phyloP scores from a whole-genome alignment of 2,113 vertebrate species.

The Polypterus bichir region DNA sequence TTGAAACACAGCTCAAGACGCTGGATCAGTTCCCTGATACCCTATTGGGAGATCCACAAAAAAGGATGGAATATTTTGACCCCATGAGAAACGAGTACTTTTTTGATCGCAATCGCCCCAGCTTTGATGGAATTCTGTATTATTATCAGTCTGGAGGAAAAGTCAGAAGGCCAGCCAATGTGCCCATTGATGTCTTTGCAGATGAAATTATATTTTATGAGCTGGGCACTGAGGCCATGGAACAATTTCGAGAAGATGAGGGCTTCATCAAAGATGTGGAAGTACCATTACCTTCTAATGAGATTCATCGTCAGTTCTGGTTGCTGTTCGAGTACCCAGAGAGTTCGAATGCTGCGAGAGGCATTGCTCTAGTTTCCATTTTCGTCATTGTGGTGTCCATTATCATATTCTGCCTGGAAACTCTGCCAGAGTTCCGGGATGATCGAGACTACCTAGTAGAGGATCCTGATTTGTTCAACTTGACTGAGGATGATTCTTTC shows the following conservation, averaged over 20 bases:
- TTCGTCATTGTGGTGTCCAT: conserved; percentile 91
- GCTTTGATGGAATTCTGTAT: conserved; percentile 92
- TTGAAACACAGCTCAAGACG: conserved; percentile 83
- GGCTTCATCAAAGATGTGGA: conserved; percentile 86
- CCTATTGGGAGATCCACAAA: conserved; percentile 70
- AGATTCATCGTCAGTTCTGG: conserved; percentile 82
- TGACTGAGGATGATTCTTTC: conserved; percentile 20
- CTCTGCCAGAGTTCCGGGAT: conserved; percentile 83
- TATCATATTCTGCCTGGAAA: conserved; percentile 91
- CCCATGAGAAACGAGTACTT: conserved; percentile 96
- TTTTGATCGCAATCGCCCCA: conserved; percentile 87
- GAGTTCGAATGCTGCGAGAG: conserved; percentile 80
- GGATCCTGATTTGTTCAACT: conserved; percentile 35
- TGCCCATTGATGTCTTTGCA: conserved; percentile 81
- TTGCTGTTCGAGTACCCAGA: conserved; percentile 90
- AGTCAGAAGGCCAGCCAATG: conserved; percentile 79
- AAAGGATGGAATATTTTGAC: conserved; percentile 89
- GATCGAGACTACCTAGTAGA: conserved; percentile 37
- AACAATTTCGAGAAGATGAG: conserved; percentile 90
- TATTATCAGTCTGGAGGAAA: conserved; percentile 93
- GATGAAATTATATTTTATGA: conserved; percentile 91
- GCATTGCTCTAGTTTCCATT: conserved; percentile 79
- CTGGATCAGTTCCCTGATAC: conserved; percentile 85
- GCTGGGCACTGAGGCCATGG: conserved; percentile 78
- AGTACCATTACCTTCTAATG: conserved; percentile 69